Base-by-base conservation (phyloP, 2,888 invertebrate species). In the Podotricha telesiphe region DNA sequence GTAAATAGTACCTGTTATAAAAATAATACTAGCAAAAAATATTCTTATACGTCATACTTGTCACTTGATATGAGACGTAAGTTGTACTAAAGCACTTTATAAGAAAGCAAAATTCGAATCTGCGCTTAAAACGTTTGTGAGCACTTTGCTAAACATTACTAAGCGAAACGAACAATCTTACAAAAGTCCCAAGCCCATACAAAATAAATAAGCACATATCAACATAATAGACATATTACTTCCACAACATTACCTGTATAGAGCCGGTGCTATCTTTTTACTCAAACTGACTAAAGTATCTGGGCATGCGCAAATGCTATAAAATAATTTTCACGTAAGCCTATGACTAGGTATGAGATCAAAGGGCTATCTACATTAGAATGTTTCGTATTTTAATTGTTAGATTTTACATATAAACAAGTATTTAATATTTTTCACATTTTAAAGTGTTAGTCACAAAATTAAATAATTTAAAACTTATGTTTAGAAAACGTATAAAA, bases 211-310 rank as follows among this genome's bases (percentile, higher is more conserved):
- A 53, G 59, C 19, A 20, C 37, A 45, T 42, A 50, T 58, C 67
- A 70, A 51, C 63, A 70, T 65, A 62, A 71, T 71, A 61, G 61
- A 53, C 56, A 56, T 56, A 68, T 71, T 71, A 68, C 71, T 71
- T 71, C 71, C 71, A 62, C 61, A 56, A 65, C 71, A 71, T 71
- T 71, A 71, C 68, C 68, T 62, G 48, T 28, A 45, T 58, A 62
- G 50, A 51, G 65, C 55, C 51, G 58, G 11, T 58, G 48, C 64
- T 64, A 51, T 59, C 51, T 56, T 53, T 56, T 65, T 45, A 65
- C 61, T 59, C 34, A 55, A 48, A 67, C 55, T 67, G 48, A 11
- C 42, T 59, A 45, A 67, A 63, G 59, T 64, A 56, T 40, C 5
- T 65, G 53, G 47, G 63, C 37, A 47, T 19, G 34, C 62, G 28